A percentile compares a stretch with the other conserved stretches of the same genome.
These are phyloP conservation scores for Harpagoxenus sublaevis DNA, from an alignment of 2,888 invertebrate genomes.

Conservation along the genomic window DNA sequence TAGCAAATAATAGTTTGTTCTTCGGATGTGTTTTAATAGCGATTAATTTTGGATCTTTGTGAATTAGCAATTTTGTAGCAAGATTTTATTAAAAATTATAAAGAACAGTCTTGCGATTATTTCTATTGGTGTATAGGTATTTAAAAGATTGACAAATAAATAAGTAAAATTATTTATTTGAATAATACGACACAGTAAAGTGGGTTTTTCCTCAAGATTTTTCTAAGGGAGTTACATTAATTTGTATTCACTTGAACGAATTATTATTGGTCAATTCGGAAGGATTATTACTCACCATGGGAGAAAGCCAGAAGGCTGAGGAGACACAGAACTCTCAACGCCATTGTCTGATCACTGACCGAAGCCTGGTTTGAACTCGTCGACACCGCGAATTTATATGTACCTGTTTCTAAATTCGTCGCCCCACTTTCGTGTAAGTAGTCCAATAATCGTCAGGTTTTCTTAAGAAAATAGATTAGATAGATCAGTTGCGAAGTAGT, in stretches of 20 bases:
- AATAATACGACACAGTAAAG: background rate
- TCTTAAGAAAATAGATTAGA: conserved; percentile 39
- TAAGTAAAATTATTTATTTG: background rate
- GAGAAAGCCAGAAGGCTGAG: conserved; percentile 55
- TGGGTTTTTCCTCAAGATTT: background rate
- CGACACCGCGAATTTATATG: conserved; percentile 58
- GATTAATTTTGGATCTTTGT: background rate
- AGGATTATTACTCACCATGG: conserved; percentile 57
- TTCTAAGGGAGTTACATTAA: background rate
- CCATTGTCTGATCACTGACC: conserved; percentile 42
- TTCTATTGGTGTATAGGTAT: background rate
- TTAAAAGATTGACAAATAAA: background rate
- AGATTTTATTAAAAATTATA: background rate
- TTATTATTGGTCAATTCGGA: background rate
- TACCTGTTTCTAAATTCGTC: background rate
- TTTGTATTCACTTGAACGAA: conserved; percentile 1
- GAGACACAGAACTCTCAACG: conserved; percentile 43
- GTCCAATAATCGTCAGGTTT: conserved; percentile 24
- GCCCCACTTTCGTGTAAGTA: background rate
- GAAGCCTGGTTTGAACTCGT: conserved; percentile 14
- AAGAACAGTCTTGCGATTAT: background rate
- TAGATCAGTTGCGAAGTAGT: conserved; percentile 14
- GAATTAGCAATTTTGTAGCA: background rate
- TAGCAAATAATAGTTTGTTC: background rate
- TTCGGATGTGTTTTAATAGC: background rate